Percentiles rank a stretch among this genome's conserved stretches.
Conservation (phyloP, 2,113 vertebrate species). For the Antennarius striatus region DNA sequence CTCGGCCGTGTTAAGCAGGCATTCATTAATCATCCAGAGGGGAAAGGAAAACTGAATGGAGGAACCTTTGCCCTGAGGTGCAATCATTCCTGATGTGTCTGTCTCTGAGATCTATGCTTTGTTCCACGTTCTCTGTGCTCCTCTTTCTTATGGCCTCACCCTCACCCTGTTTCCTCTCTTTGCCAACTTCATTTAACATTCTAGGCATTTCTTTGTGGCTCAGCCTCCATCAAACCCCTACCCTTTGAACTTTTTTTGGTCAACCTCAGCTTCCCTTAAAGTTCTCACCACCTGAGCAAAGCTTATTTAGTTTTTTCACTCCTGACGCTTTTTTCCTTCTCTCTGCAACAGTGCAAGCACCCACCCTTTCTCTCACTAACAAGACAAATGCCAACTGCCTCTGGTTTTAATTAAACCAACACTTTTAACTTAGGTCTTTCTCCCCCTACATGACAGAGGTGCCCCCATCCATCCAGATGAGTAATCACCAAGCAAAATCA, state of each 20-base stretch:
- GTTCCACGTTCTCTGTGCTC: constrained; percentile 37
- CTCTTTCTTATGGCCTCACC: background rate
- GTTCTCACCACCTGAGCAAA: constrained; percentile 9
- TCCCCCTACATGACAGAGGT: constrained; percentile 37
- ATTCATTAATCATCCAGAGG: constrained; percentile 58
- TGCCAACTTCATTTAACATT: constrained; percentile 21
- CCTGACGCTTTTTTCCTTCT: background rate
- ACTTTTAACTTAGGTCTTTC: constrained; percentile 52
- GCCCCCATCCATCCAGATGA: constrained; percentile 60
- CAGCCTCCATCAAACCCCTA: constrained; percentile 20
- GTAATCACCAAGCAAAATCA: constrained; percentile 61
- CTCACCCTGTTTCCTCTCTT: constrained; percentile 13
- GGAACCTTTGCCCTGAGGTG: constrained; percentile 1
- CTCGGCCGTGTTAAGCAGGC: constrained; percentile 26
- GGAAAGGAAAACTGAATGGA: constrained; percentile 7
- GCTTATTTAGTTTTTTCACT: constrained; percentile 12
- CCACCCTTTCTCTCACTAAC: constrained; percentile 4
- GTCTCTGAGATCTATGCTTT: constrained; percentile 31
- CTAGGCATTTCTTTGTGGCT: constrained; percentile 18
- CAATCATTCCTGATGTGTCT: constrained; percentile 18
- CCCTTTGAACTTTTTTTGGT: constrained; percentile 27
- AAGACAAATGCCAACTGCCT: constrained; percentile 42
- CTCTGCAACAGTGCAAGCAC: background rate
- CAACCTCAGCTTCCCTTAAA: constrained; percentile 4
- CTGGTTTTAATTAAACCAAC: constrained; percentile 67